Conservation (phyloP, 1,140 invertebrate species). For the Zaprionus ghesquierei region DNA sequence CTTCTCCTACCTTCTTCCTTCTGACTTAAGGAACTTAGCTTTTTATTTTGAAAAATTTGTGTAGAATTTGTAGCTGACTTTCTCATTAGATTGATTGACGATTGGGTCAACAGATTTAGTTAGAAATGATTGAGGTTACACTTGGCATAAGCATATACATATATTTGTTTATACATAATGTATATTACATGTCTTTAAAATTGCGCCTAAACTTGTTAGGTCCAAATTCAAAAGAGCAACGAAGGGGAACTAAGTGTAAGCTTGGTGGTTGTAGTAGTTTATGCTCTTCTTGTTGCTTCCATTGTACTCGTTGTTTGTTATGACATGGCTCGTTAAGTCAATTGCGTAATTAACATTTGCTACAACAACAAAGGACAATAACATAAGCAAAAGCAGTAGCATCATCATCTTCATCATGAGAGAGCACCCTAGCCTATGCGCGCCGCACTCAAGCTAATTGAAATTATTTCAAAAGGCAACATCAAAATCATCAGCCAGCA, state of each 20-base stretch:
- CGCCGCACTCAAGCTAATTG: conserved; percentile 37
- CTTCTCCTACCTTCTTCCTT: not conserved
- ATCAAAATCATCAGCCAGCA: conserved; percentile 6
- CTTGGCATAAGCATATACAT: not conserved
- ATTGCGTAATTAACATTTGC: conserved; percentile 75
- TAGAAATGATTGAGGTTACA: not conserved
- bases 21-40: not conserved
- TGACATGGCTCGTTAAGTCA: conserved; percentile 61
- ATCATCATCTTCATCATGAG: not conserved
- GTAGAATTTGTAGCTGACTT: conserved; percentile 24
- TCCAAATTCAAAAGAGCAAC: conserved; percentile 4
- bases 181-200: too few species aligned
- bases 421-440: not conserved
- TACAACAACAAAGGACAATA: not conserved
- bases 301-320: conserved; percentile 18
- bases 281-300: conserved; percentile 24
- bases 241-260: not conserved
- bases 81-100: conserved; percentile 24
- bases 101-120: conserved; percentile 5
- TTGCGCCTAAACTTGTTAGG: not conserved
- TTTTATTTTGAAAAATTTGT: not conserved
- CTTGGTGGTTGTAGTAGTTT: not conserved
- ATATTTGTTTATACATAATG: not conserved
- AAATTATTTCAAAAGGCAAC: conserved; percentile 31
- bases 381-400: not conserved